phyloP scores from a whole-genome alignment of 2,797 vertebrate species.

The Hybognathus amarus region DNA sequence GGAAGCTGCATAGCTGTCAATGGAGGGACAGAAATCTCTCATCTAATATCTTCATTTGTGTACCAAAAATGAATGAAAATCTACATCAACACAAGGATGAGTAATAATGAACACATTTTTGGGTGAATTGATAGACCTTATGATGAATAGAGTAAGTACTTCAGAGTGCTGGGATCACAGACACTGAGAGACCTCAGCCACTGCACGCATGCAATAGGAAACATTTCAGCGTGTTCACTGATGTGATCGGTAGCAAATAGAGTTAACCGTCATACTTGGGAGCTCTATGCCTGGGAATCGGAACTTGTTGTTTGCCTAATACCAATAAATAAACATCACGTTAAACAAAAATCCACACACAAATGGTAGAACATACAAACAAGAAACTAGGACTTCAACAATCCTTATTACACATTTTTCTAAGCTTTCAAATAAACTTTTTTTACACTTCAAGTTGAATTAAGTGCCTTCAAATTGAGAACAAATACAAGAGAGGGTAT shows the following conservation, averaged over 20 bases:
- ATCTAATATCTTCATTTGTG: not conserved
- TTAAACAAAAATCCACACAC: constrained; percentile 68
- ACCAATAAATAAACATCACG: constrained; percentile 84
- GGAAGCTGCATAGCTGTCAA: not conserved
- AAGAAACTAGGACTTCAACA: constrained; percentile 52
- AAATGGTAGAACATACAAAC: constrained; percentile 50
- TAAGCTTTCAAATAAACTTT: not conserved
- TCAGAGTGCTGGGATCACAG: constrained; percentile 74
- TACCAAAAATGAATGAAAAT: not conserved
- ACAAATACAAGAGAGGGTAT: not conserved
- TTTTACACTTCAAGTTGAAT: not conserved
- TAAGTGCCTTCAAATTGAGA: not conserved
- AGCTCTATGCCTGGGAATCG: constrained; percentile 86
- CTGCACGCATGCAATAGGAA: constrained; percentile 77
- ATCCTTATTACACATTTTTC: not conserved
- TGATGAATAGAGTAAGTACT: constrained; percentile 13
- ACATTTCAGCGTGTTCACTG: constrained; percentile 71
- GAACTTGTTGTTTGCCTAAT: constrained; percentile 85
- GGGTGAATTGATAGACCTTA: not conserved
- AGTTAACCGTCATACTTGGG: constrained; percentile 82
- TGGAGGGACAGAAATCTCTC: not conserved
- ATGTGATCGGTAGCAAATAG: constrained; percentile 73
- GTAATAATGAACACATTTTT: not conserved
- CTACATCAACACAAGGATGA: not conserved
- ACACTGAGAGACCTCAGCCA: constrained; percentile 72